Conservation (phyloP, 2,797 vertebrate species). For the Kryptolebias ocellatus region DNA sequence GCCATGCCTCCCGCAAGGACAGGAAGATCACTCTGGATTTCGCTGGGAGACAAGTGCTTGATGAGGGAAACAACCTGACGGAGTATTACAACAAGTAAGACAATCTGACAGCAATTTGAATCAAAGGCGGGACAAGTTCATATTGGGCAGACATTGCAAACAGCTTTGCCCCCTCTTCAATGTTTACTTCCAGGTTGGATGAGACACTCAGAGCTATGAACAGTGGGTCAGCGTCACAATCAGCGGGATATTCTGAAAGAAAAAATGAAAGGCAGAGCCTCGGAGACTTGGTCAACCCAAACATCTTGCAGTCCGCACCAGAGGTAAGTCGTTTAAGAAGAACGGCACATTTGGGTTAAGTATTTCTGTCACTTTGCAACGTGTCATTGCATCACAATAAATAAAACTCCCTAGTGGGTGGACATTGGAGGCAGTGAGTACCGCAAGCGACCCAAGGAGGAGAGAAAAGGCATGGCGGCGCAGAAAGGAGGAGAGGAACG, state of each 20-base stretch:
- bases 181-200: constrained; percentile 83
- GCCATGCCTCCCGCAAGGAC: constrained; percentile 88
- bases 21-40: constrained; percentile 94
- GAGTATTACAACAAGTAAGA: constrained; percentile 88
- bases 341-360: too few relatives aligned
- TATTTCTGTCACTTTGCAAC: not conserved
- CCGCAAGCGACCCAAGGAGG: constrained; percentile 54
- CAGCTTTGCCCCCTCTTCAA: not conserved
- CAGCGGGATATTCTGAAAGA: constrained; percentile 46
- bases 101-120: not conserved
- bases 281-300: constrained; percentile 90
- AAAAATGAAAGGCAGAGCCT: constrained; percentile 61
- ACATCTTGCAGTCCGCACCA: constrained; percentile 87
- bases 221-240: constrained; percentile 71
- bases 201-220: constrained; percentile 87
- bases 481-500: constrained; percentile 68
- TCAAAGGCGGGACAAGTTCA: not conserved
- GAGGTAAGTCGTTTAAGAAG: constrained; percentile 77
- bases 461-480: constrained; percentile 20
- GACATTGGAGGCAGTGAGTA: constrained; percentile 80
- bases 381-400: not conserved
- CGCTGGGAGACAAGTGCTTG: constrained; percentile 89
- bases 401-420: constrained; percentile 85
- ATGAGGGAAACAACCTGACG: constrained; percentile 83
- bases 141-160: not conserved